Percentiles rank a stretch among this genome's conserved stretches.
These are phyloP conservation scores for Hermetia illucens DNA, from an alignment of 1,140 invertebrate species.

Conservation along the genomic window DNA sequence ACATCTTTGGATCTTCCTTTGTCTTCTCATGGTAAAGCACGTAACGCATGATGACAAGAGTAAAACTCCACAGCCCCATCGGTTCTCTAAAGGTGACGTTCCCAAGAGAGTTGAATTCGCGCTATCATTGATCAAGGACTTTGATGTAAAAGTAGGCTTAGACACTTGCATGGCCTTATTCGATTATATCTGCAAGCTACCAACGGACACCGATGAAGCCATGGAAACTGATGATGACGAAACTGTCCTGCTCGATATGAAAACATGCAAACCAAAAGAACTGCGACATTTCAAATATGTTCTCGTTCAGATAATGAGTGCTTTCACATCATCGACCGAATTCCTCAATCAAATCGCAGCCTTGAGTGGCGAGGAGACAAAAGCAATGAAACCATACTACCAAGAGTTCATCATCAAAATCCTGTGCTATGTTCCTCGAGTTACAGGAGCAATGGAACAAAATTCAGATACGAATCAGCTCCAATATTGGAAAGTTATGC, in stretches of 20 bases:
- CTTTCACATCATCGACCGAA: constrained; percentile 44
- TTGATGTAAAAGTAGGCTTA: constrained; percentile 44
- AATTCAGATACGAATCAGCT: constrained; percentile 30
- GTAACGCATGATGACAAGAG: constrained; percentile 34
- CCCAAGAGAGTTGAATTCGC: constrained; percentile 53
- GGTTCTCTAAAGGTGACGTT: constrained; percentile 12
- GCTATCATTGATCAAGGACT: constrained; percentile 47
- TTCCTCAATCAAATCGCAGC: constrained; percentile 51
- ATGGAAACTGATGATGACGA: constrained; percentile 16
- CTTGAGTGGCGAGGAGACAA: constrained; percentile 29
- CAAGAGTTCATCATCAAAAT: constrained; percentile 51
- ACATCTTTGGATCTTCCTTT: constrained; percentile 64
- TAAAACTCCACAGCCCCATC: constrained; percentile 22
- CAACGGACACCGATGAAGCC: constrained; percentile 31
- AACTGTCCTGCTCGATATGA: constrained; percentile 51
- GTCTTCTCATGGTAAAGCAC: constrained; percentile 52
- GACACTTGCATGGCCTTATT: constrained; percentile 49
- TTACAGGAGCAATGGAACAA: constrained; percentile 34
- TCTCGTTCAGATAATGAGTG: constrained; percentile 51
- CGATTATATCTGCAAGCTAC: constrained; percentile 47
- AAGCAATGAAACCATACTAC: constrained; percentile 41
- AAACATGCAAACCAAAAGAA: constrained; percentile 50
- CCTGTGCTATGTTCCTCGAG: constrained; percentile 47
- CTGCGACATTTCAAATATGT: constrained; percentile 70
- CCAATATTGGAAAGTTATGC: constrained; percentile 68